Base-by-base conservation (phyloP, 2,888 invertebrate species). In the Disparrhopalites patrizii region DNA sequence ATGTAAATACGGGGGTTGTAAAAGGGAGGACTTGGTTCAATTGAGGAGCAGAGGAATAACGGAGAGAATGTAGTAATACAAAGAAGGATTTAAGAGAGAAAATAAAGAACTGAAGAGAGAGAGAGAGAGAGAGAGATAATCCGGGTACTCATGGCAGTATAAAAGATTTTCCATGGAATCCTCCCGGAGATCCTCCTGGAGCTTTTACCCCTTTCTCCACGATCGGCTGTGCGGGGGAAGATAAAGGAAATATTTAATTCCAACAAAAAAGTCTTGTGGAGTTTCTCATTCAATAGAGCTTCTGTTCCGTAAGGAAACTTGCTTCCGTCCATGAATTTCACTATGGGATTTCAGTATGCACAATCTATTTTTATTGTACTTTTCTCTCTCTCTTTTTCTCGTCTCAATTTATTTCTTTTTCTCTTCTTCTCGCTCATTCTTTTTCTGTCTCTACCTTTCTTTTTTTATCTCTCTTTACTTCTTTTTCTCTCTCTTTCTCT, bases 161-260 rank as follows among this genome's bases (percentile, higher is more conserved):
- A 47, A 23, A 61, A 50, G 60, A 61, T 61, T 61, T 61, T 50
- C 33, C 33, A 30, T 8, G 58, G 47, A 28, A 47, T 47, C 57
- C 40, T 40, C n/a, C 33, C 13, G 13, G 15, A 30, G 33, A 61
- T 61, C 60, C 60, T n/a, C 50, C 23, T 50, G 50, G 60, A 50
- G 60, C 60, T 30, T 43, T 43, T 31, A 33, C n/a, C 40, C 8
- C 28, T 43, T 43, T 60, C 50, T 60, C 50, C 23, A 50, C 51
- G 20, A 25, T 28, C 28, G 15, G 8, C 43, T 61, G 50, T 15
- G 33, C 30, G n/a, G 33, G 25, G 50, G 51, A 61, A 61, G 60
- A 61, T 61, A 61, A 61, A 50, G 60, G 51, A 61, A 61, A 61
- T 61, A 61, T 61, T 61, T 61, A 61, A 61, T 61, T 61, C 60